Conservation (phyloP, 2,888 invertebrate species). For the Epirrita christyi region DNA sequence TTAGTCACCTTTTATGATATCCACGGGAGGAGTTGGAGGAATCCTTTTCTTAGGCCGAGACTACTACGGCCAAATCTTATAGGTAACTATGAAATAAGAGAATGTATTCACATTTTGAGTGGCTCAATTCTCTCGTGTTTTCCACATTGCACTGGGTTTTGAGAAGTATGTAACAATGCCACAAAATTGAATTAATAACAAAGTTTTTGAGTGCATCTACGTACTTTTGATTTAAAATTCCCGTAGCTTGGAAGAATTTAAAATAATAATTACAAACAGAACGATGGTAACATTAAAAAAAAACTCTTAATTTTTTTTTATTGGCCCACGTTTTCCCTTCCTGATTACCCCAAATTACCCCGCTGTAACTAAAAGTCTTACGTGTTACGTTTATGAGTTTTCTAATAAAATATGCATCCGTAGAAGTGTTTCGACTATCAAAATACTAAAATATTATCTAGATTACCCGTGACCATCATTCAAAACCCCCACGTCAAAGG, state of each 20-base stretch:
- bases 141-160: background rate
- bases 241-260: too few species aligned
- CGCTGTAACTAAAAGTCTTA: background rate
- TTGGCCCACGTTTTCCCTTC: too few species aligned
- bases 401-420: background rate
- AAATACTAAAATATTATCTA: constrained; percentile 22
- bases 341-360: background rate
- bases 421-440: constrained; percentile 4
- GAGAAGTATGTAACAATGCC: background rate
- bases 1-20: too few species aligned
- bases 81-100: too few species aligned
- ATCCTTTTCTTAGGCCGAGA: too few species aligned
- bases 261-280: too few species aligned
- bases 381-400: too few species aligned
- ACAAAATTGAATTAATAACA: background rate
- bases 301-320: too few species aligned
- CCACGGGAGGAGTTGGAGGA: too few species aligned
- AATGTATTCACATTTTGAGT: too few species aligned
- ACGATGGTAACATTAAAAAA: too few species aligned
- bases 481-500: constrained; percentile 25
- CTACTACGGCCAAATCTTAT: too few species aligned
- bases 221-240: background rate
- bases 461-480: constrained; percentile 33
- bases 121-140: background rate
- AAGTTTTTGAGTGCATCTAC: background rate